These are phyloP conservation scores for Anticlea derivata DNA, from an alignment of 2,888 invertebrate species.

Conservation along the genomic window DNA sequence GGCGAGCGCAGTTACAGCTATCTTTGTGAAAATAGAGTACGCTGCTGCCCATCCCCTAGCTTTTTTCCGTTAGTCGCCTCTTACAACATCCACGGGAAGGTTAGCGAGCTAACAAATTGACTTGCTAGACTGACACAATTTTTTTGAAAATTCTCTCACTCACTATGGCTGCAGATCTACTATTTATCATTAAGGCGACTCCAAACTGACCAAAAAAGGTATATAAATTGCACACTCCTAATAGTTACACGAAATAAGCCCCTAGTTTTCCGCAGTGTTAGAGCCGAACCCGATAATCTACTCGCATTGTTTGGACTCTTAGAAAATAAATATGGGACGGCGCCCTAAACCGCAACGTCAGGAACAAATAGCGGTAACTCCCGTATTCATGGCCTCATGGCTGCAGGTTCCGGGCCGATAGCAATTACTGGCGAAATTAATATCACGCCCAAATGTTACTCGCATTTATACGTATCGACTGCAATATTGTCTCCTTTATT, in stretches of 20 bases:
- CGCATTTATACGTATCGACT: constrained; percentile 83
- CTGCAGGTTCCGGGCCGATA: constrained; percentile 81
- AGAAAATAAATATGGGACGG: constrained; percentile 80
- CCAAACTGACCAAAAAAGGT: neutral
- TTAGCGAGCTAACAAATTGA: no score
- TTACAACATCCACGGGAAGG: no score
- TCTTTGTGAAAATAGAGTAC: no score
- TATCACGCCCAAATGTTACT: constrained; percentile 82
- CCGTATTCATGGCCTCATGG: constrained; percentile 81
- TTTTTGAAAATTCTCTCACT: no score
- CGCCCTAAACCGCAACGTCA: constrained; percentile 81
- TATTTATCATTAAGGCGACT: no score
- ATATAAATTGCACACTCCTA: neutral
- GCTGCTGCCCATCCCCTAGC: no score
- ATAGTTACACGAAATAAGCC: constrained; percentile 55
- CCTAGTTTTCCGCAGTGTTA: constrained; percentile 55
- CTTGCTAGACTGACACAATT: no score
- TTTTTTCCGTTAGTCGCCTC: no score
- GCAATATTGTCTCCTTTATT: constrained; percentile 84
- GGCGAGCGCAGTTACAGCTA: no score
- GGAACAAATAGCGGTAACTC: constrained; percentile 83
- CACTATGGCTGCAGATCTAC: no score
- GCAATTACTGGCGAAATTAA: constrained; percentile 83
- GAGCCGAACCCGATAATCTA: constrained; percentile 67
- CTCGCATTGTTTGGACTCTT: constrained; percentile 69